Conservation (phyloP, 2,888 invertebrate genomes). For the Creontiades dilutus region DNA sequence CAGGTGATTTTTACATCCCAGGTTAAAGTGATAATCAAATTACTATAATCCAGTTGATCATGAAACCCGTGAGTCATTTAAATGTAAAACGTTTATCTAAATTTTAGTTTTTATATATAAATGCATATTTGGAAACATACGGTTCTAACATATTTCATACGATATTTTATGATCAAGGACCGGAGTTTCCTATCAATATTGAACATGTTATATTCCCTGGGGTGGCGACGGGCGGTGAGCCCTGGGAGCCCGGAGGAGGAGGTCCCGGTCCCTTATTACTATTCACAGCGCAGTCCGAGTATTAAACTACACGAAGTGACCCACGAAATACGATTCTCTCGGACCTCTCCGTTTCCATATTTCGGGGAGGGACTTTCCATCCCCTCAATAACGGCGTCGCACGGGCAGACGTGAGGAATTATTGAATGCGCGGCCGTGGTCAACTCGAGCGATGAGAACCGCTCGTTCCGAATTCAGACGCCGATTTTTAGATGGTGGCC, state of each 20-base stretch:
- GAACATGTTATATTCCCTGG: not conserved
- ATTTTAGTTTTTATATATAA: no score
- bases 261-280: conserved; percentile 12
- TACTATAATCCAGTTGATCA: no score
- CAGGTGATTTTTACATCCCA: no score
- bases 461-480: no score
- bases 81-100: no score
- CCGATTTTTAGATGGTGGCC: no score
- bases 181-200: conserved; percentile 16
- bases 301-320: conserved; percentile 35
- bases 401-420: conserved; percentile 31
- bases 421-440: not conserved
- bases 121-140: not conserved
- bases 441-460: no score
- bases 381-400: conserved; percentile 15
- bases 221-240: not conserved
- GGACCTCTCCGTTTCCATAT: conserved; percentile 30
- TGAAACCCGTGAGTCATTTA: no score
- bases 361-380: not conserved
- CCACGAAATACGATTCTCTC: conserved; percentile 19
- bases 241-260: not conserved
- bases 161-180: not conserved
- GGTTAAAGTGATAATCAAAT: no score
- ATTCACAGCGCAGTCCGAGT: conserved; percentile 1
- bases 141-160: not conserved